Evolutionary conservation across 2,797 vertebrate species (phyloP), one percentile per base, ranked within the genome.

Genomic region (Neomorphus geoffroyi): DNA sequence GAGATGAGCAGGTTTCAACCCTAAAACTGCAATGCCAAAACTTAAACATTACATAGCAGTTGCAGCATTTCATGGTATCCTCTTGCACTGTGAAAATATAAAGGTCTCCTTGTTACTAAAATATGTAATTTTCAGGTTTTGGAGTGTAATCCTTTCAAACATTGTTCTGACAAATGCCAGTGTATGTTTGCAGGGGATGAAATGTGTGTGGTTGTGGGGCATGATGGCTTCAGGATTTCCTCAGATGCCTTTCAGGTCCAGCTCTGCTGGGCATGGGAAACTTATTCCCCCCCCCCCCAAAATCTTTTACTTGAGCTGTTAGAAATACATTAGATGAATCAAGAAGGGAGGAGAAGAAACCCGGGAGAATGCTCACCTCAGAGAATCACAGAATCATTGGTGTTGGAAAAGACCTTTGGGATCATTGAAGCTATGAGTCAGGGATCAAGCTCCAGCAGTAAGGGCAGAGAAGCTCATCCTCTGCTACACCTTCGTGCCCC

Each of bases 171-270:
- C 3, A 70, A 64, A 56, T 19, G 16, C 21, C 24, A 2, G 6
- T 8, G 30, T 65, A 12, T 0, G 22, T 67, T 62, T 85, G 54
- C 8, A 72, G n/a, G 15, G 39, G 10, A 7, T 24, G 33, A 74
- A 73, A 60, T 32, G 2, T n/a, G 9, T 33, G 35, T 5, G 35
- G 27, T 14, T 6, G 0, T 6, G 45, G 53, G 2, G 11, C 10
- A 21, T 1, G 5, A 18, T 11, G 22, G 18, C 32, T 80, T 83
- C 39, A 53, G 41, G 18, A 15, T 73, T 18, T 37, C 27, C 54
- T 46, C 58, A 48, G 33, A 32, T 45, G 21, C 27, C 19, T 53
- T 53, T 53, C 45, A 79, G 45, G 43, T 78, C 43, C 24, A 27
- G 4, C 28, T 77, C n/a, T 33, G 58, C n/a, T 69, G 23, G 46